Evolutionary conservation across 2,888 invertebrate species (phyloP).

Genomic region (Drosophila kambysellisi): DNA sequence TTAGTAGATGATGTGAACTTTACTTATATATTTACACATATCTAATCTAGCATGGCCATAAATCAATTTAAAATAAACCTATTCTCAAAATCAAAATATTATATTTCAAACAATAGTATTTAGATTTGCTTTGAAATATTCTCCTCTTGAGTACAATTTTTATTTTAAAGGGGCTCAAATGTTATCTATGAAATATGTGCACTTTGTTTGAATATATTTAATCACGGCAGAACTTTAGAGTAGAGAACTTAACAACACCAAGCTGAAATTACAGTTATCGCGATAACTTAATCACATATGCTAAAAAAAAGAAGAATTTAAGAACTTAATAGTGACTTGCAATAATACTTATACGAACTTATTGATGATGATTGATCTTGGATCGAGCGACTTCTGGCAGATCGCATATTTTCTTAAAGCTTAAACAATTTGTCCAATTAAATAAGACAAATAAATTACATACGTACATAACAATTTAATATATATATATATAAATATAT

Average conservation of each 20-base stretch:
- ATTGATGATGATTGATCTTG: constrained; percentile 60
- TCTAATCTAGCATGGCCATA: constrained; percentile 28
- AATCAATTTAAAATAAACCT: constrained; percentile 11
- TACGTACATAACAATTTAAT: constrained; percentile 45
- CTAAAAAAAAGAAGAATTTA: constrained; percentile 14
- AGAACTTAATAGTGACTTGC: constrained; percentile 39
- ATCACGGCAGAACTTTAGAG: constrained; percentile 30
- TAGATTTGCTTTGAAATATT: constrained; percentile 46
- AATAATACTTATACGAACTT: constrained; percentile 52
- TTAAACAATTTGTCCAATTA: constrained; percentile 48
- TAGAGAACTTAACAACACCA: constrained; percentile 38
- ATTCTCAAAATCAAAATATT: constrained; percentile 47
- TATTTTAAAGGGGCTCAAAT: constrained; percentile 32
- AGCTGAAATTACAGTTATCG: constrained; percentile 33
- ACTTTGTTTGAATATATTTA: constrained; percentile 66
- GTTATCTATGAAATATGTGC: constrained; percentile 71
- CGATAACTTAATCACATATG: constrained; percentile 30
- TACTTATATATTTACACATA: constrained; percentile 17
- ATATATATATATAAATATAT: constrained; percentile 46
- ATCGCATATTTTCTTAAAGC: constrained; percentile 59
- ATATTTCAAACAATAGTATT: constrained; percentile 32
- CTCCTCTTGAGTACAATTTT: constrained; percentile 23
- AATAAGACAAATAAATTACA: constrained; percentile 35
- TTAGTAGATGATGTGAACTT: constrained; percentile 36
- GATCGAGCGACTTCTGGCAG: constrained; percentile 61